Conservation (phyloP, 2,888 invertebrate species). For the Drosophila atripex region DNA sequence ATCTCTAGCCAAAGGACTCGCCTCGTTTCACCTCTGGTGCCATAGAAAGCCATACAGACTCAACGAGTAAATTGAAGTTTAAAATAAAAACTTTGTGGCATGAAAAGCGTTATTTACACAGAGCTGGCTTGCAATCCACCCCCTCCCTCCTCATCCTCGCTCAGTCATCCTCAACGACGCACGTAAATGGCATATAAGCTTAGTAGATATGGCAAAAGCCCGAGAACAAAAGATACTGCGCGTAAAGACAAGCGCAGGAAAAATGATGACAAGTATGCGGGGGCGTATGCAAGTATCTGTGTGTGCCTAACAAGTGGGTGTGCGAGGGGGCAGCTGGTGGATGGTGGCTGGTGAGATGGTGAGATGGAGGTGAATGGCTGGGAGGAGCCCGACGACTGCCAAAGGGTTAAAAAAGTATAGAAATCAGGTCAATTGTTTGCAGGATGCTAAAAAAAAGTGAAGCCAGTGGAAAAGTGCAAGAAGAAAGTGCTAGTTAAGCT, state of each 20-base stretch:
- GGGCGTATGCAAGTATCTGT: not conserved
- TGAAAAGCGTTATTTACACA: slow-evolving; percentile 72
- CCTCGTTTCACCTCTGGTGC: slow-evolving; percentile 14
- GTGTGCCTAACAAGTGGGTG: slow-evolving; percentile 27
- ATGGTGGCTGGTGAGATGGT: not conserved
- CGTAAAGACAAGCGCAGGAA: slow-evolving; percentile 64
- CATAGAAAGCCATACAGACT: slow-evolving; percentile 25
- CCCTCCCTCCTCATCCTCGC: not conserved
- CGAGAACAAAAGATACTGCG: slow-evolving; percentile 72
- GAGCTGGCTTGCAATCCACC: slow-evolving; percentile 8
- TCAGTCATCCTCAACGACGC: slow-evolving; percentile 37
- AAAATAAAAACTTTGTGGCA: slow-evolving; percentile 76
- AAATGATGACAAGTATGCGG: slow-evolving; percentile 65
- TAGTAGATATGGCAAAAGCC: slow-evolving; percentile 55
- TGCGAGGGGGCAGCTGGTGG: slow-evolving; percentile 10
- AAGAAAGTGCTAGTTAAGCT: slow-evolving; percentile 52
- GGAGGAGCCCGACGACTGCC: slow-evolving; percentile 41
- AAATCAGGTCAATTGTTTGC: slow-evolving; percentile 78
- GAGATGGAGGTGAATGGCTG: slow-evolving; percentile 29
- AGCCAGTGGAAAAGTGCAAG: slow-evolving; percentile 53
- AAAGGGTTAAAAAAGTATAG: slow-evolving; percentile 74
- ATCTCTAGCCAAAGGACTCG: slow-evolving; percentile 2
- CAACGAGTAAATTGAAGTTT: slow-evolving; percentile 74
- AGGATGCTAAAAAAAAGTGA: slow-evolving; percentile 56
- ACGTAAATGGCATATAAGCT: slow-evolving; percentile 68